Base-by-base conservation (phyloP, 2,113 vertebrate species). In the Brachypteracias leptosomus region DNA sequence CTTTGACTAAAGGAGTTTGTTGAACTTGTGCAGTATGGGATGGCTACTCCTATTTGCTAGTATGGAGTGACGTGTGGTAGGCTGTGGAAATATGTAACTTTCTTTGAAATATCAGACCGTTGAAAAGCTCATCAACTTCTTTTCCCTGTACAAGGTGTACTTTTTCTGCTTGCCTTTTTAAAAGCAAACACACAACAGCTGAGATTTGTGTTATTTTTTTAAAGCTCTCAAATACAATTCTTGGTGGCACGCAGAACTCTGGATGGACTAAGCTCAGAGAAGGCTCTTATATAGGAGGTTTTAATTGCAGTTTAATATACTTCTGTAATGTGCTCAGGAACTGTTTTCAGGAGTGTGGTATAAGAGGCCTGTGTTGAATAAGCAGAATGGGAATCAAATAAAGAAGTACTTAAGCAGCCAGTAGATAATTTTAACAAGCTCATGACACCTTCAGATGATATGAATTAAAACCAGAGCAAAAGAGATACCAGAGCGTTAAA, bases 51-150 rank as follows among this genome's bases (percentile, higher is more conserved):
- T 42, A 1, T 40, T 59, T 54, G 22, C 19, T 29, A 55, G 15
- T 26, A 3, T 9, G 33, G 17, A 16, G 8, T 40, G 73, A 35
- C 11, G 0, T 11, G 42, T 15, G 36, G 6, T 46, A 40, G 22
- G 21, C 63, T 80, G 49, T 42, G 24, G 47, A 40, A 68, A 28
- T 63, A 36, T 3, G 0, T 36, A 13, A 19, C 25, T 62, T 88
- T 54, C 25, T 72, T 7, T 61, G 58, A 84, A 47, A 26, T 67
- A 38, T 2, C 55, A 26, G 54, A 66, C 36, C 5, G 4, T 9
- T 85, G 59, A 63, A 77, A 62, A 84, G 8, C 65, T 84, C 13
- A 26, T 42, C 15, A 36, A 12, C 26, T 54, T 54, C 9, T 59
- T 72, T 79, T 94, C 46, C 28, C 31, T 70, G 7, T 31, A 16